Conservation (phyloP, 2,888 invertebrate genomes). For the Synanthedon tipuliformis region DNA sequence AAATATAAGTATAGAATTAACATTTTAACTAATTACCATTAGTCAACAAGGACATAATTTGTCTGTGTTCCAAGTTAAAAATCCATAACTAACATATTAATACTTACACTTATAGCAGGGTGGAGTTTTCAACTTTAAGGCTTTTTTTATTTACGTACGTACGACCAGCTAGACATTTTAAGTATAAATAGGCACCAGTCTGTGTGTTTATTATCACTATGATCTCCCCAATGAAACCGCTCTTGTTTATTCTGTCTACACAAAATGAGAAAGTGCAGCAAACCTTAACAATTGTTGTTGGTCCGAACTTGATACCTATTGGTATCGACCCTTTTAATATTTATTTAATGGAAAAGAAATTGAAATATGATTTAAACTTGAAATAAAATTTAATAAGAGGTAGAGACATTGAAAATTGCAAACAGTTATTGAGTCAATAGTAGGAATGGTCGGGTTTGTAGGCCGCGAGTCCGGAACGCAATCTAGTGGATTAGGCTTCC, state of each 20-base stretch:
- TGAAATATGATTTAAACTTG: not conserved
- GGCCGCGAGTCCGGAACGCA: slow-evolving; percentile 31
- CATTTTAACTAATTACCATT: too few relatives aligned
- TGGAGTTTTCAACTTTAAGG: too few relatives aligned
- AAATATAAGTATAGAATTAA: too few relatives aligned
- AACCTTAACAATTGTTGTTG: slow-evolving; percentile 38
- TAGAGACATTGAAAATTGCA: not conserved
- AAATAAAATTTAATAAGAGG: not conserved
- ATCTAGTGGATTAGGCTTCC: slow-evolving; percentile 59
- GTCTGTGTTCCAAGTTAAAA: too few relatives aligned
- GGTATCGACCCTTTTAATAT: slow-evolving; percentile 3
- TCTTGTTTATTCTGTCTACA: slow-evolving; percentile 56
- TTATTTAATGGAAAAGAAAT: not conserved
- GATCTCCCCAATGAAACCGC: slow-evolving; percentile 52
- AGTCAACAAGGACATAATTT: too few relatives aligned
- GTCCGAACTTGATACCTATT: slow-evolving; percentile 8
- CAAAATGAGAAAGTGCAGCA: slow-evolving; percentile 60
- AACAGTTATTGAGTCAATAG: slow-evolving; percentile 39
- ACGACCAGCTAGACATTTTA: too few relatives aligned
- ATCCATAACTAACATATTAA: too few relatives aligned
- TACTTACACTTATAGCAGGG: too few relatives aligned
- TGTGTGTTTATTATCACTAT: too few relatives aligned
- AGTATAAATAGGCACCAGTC: too few relatives aligned
- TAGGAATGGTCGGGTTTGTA: slow-evolving; percentile 34
- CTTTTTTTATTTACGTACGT: too few relatives aligned